These are phyloP conservation scores for Virgularia gustaviana DNA, from an alignment of 92 coral and sea anemone genomes.

Conservation along the genomic window DNA sequence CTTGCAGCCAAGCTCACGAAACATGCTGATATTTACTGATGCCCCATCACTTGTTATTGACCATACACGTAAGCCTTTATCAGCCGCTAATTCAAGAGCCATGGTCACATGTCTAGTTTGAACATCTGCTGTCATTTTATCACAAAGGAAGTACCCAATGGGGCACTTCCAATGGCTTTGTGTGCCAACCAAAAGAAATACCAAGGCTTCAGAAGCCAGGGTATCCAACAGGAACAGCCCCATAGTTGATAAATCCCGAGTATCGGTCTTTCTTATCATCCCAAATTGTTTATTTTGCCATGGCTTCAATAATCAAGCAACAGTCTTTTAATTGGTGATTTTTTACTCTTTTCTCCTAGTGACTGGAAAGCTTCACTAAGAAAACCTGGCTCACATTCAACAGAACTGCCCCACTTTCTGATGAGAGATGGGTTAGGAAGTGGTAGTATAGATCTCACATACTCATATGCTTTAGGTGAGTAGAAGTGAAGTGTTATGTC, in stretches of 20 bases:
- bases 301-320: background rate
- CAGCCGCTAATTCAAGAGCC: background rate
- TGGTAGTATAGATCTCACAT: conserved; percentile 1
- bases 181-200: background rate
- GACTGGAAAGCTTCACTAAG: background rate
- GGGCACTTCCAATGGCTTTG: conserved; percentile 9
- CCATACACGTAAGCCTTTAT: background rate
- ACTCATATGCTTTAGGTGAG: conserved; percentile 18
- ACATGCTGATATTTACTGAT: background rate
- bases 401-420: background rate
- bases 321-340: conserved; percentile 5
- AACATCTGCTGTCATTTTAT: background rate
- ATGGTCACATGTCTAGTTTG: background rate
- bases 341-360: too few relatives aligned
- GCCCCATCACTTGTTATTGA: conserved; percentile 13
- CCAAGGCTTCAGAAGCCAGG: conserved; percentile 21
- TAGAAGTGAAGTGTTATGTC: conserved; percentile 12
- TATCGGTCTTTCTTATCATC: background rate
- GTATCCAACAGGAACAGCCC: background rate
- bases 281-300: conserved; percentile 1
- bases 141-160: background rate
- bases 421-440: conserved; percentile 15
- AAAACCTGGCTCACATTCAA: conserved; percentile 12
- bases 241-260: conserved; percentile 18
- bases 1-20: too few relatives aligned